Base-by-base conservation (phyloP, 2,888 invertebrate species). In the Macaria liturata region DNA sequence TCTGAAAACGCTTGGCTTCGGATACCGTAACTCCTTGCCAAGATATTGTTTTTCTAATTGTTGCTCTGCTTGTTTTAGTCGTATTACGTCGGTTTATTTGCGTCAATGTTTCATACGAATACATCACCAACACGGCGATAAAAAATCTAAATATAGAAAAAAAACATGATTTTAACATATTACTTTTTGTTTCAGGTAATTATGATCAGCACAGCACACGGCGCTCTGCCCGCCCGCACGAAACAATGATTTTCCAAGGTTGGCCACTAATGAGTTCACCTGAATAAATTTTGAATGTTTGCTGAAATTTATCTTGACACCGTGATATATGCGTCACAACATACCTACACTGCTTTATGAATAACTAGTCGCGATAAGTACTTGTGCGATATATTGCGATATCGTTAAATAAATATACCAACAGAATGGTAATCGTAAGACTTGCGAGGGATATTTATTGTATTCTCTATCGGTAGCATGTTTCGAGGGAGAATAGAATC, bases 151-250 rank as follows among this genome's bases (percentile, higher is more conserved):
- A 37, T 37, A 37, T 37, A 4, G 34, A 6, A 37, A 7, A 34
- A 6, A 7, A 37, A 37, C 20, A 20, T 20, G 20, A 32, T 50
- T 7, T 54, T 59, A 58, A 67, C 40, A 57, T 39, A 59, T 42
- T 55, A 64, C 68, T 69, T 75, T 75, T 73, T 82, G 78, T 88
- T 85, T 71, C 86, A 86, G 87, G 87, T 86, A 84, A 80, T 77
- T 63, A 61, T 47, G 8, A 67, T 47, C 9, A 67, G 72, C 64
- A 67, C 59, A 37, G 65, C 68, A 67, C 65, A 65, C 61, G 56
- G 59, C 53, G 57, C 53, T 65, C 55, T 61, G 59, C 66, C 64
- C 54, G 59, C n/a, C 8, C 9, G 42, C n/a, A 42, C 57, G 64
- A 49, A 65, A 65, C 68, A 48, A 51, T 60, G 52, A 45, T 46